These are phyloP conservation scores for Allobates femoralis DNA, from an alignment of 2,797 vertebrate genomes.

Conservation along the genomic window DNA sequence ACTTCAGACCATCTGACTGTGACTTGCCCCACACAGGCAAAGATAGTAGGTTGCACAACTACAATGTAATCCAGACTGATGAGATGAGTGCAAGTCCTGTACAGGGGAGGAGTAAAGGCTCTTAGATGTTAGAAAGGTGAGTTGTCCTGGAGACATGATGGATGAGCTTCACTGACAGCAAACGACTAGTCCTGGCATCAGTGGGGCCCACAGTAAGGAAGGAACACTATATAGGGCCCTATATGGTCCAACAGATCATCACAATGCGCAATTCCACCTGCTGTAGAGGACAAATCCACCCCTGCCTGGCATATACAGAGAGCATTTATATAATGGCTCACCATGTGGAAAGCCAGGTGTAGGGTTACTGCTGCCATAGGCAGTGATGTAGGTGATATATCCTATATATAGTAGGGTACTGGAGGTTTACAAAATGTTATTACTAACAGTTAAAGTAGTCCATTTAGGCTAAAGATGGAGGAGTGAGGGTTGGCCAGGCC, in stretches of 20 bases:
- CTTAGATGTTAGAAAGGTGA: constrained; percentile 26
- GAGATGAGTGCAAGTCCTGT: neutral
- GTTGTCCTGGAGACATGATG: constrained; percentile 68
- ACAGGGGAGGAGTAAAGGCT: neutral
- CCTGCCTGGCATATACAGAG: too few species aligned
- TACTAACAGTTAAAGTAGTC: too few species aligned
- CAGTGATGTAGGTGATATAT: too few species aligned
- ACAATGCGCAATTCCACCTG: too few species aligned
- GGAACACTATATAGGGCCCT: too few species aligned
- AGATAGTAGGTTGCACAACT: constrained; percentile 54
- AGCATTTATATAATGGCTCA: neutral
- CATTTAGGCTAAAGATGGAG: too few species aligned
- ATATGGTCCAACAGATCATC: too few species aligned
- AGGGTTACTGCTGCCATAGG: neutral
- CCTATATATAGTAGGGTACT: too few species aligned
- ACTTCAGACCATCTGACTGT: constrained; percentile 42
- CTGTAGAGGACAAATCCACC: too few species aligned
- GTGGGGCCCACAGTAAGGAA: too few species aligned
- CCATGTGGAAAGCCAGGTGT: neutral
- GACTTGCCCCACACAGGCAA: constrained; percentile 15
- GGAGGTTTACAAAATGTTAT: too few species aligned
- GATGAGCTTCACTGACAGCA: constrained; percentile 45
- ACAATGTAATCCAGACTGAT: constrained; percentile 48
- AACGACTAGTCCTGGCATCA: neutral
- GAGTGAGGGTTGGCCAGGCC: too few species aligned